Evolutionary conservation across 2,888 invertebrate genomes (phyloP).

Genomic region (Cheilosia pagana): DNA sequence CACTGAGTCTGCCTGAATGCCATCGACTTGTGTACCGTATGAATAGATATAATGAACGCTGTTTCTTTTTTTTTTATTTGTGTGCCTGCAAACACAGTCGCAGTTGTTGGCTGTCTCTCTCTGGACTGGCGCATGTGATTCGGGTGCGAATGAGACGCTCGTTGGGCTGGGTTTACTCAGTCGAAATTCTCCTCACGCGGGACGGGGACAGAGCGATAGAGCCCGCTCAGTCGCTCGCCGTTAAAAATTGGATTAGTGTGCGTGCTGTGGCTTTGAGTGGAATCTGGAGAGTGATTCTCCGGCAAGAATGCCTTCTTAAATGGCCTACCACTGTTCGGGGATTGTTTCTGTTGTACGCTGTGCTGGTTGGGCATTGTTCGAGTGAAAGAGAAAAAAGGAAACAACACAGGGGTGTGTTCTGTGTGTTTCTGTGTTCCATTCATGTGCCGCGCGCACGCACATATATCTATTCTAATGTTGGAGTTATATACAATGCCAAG

Average conservation of each 20-base stretch:
- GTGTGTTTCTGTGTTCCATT: constrained; percentile 76
- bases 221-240: not conserved
- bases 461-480: constrained; percentile 24
- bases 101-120: constrained; percentile 77
- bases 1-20: constrained; percentile 66
- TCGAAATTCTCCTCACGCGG: not conserved
- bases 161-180: constrained; percentile 53
- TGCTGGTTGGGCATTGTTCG: constrained; percentile 44
- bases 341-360: constrained; percentile 72
- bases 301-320: constrained; percentile 68
- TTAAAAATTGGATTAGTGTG: constrained; percentile 6
- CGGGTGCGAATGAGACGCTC: constrained; percentile 14
- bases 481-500: constrained; percentile 73
- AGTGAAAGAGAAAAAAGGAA: constrained; percentile 61
- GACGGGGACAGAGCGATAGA: constrained; percentile 9
- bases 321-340: constrained; percentile 75
- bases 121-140: constrained; percentile 27
- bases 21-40: constrained; percentile 44
- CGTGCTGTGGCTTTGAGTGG: constrained; percentile 36
- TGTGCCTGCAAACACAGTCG: constrained; percentile 55
- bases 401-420: constrained; percentile 78
- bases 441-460: constrained; percentile 37
- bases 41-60: constrained; percentile 45
- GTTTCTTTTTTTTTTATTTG: constrained; percentile 55
- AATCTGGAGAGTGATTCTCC: constrained; percentile 46